phyloP scores from a whole-genome alignment of 2,113 vertebrate genomes.

The Oryzias javanicus region DNA sequence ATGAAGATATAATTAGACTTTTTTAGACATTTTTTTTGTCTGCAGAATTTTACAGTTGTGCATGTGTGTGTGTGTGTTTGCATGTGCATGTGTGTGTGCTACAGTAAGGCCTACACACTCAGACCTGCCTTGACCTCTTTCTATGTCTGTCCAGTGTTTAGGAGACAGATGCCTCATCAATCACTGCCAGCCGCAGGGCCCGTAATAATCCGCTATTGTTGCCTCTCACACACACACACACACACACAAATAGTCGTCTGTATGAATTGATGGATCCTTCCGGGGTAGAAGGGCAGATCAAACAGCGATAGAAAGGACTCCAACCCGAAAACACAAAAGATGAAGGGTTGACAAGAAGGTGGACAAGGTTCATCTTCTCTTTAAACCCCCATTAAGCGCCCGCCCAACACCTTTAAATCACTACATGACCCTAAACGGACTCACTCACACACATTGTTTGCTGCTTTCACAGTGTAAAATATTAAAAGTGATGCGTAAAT shows the following conservation, averaged over 20 bases:
- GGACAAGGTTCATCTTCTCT: conserved; percentile 62
- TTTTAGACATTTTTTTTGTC: neutral
- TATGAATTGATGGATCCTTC: conserved; percentile 62
- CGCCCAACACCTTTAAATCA: conserved; percentile 16
- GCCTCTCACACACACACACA: conserved; percentile 19
- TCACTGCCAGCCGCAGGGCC: conserved; percentile 75
- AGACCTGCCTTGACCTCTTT: conserved; percentile 69
- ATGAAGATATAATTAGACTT: too few relatives aligned
- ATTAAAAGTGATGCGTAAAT: neutral
- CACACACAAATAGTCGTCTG: conserved; percentile 16
- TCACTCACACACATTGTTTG: conserved; percentile 46
- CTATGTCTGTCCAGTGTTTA: conserved; percentile 72
- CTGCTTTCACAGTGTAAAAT: conserved; percentile 13
- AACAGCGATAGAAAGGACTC: conserved; percentile 44
- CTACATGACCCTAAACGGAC: conserved; percentile 26
- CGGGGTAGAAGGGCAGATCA: conserved; percentile 56
- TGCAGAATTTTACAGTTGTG: conserved; percentile 11
- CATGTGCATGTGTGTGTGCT: conserved; percentile 30
- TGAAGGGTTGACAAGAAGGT: conserved; percentile 65
- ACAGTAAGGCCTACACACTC: conserved; percentile 68
- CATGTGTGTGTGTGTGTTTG: conserved; percentile 16
- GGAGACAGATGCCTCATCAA: conserved; percentile 73
- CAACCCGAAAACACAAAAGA: conserved; percentile 57
- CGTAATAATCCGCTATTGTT: conserved; percentile 65
- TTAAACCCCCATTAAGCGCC: conserved; percentile 25